Base-by-base conservation (phyloP, 2,113 vertebrate species). In the Aptenodytes patagonicus region DNA sequence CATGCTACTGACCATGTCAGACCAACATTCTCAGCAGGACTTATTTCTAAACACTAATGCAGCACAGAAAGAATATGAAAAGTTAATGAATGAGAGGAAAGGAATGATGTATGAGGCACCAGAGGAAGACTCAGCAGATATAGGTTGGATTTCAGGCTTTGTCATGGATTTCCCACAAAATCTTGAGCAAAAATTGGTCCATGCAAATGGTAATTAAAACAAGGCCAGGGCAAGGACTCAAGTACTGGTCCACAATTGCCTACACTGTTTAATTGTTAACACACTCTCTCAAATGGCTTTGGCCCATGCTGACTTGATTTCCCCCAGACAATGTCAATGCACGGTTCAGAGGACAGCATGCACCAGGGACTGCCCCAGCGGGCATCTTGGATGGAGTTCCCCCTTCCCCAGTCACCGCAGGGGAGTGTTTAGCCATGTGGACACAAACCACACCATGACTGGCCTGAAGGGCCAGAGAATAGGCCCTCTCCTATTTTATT, bases 191-290 rank as follows among this genome's bases (percentile, higher is more conserved):
- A 94, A 89, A 57, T 81, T 6, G 2, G 34, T 88, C 85, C 55
- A 89, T 81, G 84, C 26, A 90, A 91, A 70, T 68, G 18, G 36
- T 94, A 96, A 96, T 93, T 96, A 90, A 96, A 97, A 96, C 70
- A 96, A 94, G 75, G 9, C 78, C 32, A 73, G 32, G 40, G 44
- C 28, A 93, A 83, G 70, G 54, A 79, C 81, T 85, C 69, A 85
- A 94, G 40, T 76, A 58, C 44, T 85, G 82, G 66, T 34, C 78
- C 71, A 66, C 75, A 85, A 92, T 83, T 95, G 93, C 93, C 90
- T 96, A 44, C 34, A n/a, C 28, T 83, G 19, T 61, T 87, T 96
- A 95, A 95, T 93, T 85, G 73, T 80, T 96, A 95, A 61, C 82
- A 91, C 62, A 58, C 44, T 91, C 82, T 85, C 52, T 93, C 49